Conservation (phyloP, 1,140 invertebrate species). For the Papilio polyxenes region DNA sequence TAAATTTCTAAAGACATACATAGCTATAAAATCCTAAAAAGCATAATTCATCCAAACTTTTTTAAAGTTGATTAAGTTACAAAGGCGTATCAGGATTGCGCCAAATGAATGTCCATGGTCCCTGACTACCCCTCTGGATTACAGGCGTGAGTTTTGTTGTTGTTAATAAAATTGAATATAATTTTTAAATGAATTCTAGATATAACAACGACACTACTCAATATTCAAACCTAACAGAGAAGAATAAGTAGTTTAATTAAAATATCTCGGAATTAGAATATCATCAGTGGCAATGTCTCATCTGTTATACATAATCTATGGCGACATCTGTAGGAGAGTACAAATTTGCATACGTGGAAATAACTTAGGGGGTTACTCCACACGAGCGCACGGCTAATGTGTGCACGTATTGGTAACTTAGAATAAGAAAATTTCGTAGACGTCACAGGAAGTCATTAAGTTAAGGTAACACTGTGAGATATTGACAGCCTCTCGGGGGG, state of each 20-base stretch:
- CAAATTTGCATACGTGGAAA: conserved; percentile 80
- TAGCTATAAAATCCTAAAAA: too few relatives aligned
- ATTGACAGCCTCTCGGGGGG: conserved; percentile 37
- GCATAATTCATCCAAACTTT: too few relatives aligned
- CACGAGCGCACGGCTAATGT: conserved; percentile 67
- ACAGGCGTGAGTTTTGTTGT: too few relatives aligned
- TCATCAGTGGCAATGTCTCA: not conserved
- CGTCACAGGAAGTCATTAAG: conserved; percentile 46
- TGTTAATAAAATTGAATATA: too few relatives aligned
- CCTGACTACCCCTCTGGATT: too few relatives aligned
- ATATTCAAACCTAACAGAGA: too few relatives aligned
- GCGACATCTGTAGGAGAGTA: conserved; percentile 73
- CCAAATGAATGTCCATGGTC: too few relatives aligned
- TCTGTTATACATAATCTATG: conserved; percentile 56
- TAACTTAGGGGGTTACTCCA: conserved; percentile 75
- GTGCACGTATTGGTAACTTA: conserved; percentile 62
- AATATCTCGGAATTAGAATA: not conserved
- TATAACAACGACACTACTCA: too few relatives aligned
- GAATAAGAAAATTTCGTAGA: conserved; percentile 63
- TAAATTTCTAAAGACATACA: not conserved
- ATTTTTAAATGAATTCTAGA: too few relatives aligned
- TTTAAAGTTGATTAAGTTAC: too few relatives aligned
- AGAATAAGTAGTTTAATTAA: too few relatives aligned
- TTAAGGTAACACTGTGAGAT: conserved; percentile 42
- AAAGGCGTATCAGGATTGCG: too few relatives aligned